Evolutionary conservation across 2,113 vertebrate species (phyloP), one percentile per base, ranked within the genome.

Genomic region (Macrotis lagotis): DNA sequence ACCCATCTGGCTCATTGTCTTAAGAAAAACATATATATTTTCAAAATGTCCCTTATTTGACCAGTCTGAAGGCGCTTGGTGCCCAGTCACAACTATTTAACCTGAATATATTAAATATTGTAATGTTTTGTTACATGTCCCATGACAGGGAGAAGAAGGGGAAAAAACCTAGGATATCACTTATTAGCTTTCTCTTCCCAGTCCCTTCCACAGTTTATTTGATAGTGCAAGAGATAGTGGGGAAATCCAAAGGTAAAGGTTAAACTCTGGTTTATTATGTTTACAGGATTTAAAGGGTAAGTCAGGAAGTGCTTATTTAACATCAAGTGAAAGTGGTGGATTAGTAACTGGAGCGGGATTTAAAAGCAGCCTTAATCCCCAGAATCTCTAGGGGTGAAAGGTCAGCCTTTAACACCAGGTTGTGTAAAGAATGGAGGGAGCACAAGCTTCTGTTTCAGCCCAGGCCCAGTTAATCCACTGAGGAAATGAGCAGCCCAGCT

Each of bases 331-430:
- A 99, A 99, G 99, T 99, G 99, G 98, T 99, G 98, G 99, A 99
- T 99, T 99, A 99, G 99, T 98, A 98, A 98, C 98, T 97, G 98
- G 98, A 98, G 98, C 97, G 96, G 96, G 98, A 99, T 98, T 99
- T 99, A 99, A 99, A 99, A 99, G 98, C 98, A 95, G 97, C 98
- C 98, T 99, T 99, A 99, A 99, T 99, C 99, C 99, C 98, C 99
- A 97, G 99, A 99, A 99, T 99, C 99, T 99, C 98, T 98, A 98
- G 98, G 97, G 98, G 99, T 99, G 99, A 99, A 99, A 99, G 99
- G 99, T 99, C 99, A 99, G 95, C 97, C 98, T 99, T 98, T 98
- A 99, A 99, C 99, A 99, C 98, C 98, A 99, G 98, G 99, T 98
- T 99, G 98, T 99, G 98, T 98, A 98, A 98, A 99, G 98, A 99